phyloP scores from a whole-genome alignment of 2,888 invertebrate species.

The Automeris io region DNA sequence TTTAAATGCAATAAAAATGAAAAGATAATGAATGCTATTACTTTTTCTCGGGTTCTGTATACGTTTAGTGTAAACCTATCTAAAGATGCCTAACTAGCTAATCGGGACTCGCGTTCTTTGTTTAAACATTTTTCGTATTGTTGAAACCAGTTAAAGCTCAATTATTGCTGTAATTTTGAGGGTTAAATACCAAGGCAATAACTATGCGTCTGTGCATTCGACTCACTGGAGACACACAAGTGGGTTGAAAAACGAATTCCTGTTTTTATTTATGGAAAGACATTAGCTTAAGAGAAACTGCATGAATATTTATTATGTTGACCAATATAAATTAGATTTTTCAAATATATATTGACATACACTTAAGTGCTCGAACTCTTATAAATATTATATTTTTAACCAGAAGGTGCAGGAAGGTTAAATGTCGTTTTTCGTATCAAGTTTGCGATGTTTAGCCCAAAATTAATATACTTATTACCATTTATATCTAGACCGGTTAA shows the following conservation, averaged over 20 bases:
- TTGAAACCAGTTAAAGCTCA: slow-evolving; percentile 38
- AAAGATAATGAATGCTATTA: no score
- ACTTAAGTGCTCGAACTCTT: no score
- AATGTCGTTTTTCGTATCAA: no score
- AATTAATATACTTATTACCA: no score
- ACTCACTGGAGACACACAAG: not conserved
- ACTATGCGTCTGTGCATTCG: slow-evolving; percentile 2
- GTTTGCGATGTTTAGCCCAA: no score
- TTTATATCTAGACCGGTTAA: no score
- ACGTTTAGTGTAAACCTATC: no score
- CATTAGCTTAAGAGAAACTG: not conserved
- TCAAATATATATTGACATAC: not conserved
- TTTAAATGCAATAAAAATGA: no score
- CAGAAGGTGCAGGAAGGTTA: no score
- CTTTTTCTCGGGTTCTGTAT: no score
- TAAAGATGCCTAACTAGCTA: slow-evolving; percentile 50
- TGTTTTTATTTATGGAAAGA: not conserved
- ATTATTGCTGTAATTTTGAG: slow-evolving; percentile 28
- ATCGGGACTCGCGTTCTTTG: slow-evolving; percentile 33
- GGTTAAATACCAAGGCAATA: not conserved
- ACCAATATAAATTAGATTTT: not conserved
- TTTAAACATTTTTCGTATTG: slow-evolving; percentile 32
- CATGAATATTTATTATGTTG: not conserved
- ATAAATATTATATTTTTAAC: no score
- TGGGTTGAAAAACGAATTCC: not conserved